Evolutionary conservation across 2,888 invertebrate species (phyloP).

Genomic region (Cantharis rustica): DNA sequence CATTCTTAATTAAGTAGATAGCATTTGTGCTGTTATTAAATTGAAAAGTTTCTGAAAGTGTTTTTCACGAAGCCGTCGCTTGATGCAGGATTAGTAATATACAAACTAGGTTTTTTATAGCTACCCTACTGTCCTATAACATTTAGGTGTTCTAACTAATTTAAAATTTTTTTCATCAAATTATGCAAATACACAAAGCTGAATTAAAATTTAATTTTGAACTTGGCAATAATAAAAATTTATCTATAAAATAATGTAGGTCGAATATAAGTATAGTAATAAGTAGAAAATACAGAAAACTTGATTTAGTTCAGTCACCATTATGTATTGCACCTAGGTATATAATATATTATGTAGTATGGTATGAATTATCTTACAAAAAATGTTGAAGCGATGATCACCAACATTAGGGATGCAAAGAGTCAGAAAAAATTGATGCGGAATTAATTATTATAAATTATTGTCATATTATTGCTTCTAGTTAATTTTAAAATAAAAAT

Average conservation of each 20-base stretch:
- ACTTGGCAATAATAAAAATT: too few relatives aligned
- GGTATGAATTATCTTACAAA: neutral
- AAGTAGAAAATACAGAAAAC: neutral
- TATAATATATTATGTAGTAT: neutral
- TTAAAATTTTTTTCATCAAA: too few relatives aligned
- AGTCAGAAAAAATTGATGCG: neutral
- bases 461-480: neutral
- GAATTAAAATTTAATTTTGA: too few relatives aligned
- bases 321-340: neutral
- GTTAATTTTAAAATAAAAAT: neutral
- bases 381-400: neutral
- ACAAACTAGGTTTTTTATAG: neutral
- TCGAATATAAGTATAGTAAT: neutral
- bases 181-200: too few relatives aligned
- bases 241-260: too few relatives aligned
- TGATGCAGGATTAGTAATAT: neutral
- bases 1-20: too few relatives aligned
- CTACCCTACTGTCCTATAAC: neutral
- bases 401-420: neutral
- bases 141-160: neutral
- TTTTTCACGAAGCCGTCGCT: neutral
- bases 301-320: neutral
- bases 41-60: neutral
- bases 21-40: neutral
- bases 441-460: neutral